Percentiles rank a stretch among this genome's conserved stretches.
These are phyloP conservation scores for Bradynema listronoti DNA, from an alignment of 1,140 invertebrate species.

Conservation along the genomic window DNA sequence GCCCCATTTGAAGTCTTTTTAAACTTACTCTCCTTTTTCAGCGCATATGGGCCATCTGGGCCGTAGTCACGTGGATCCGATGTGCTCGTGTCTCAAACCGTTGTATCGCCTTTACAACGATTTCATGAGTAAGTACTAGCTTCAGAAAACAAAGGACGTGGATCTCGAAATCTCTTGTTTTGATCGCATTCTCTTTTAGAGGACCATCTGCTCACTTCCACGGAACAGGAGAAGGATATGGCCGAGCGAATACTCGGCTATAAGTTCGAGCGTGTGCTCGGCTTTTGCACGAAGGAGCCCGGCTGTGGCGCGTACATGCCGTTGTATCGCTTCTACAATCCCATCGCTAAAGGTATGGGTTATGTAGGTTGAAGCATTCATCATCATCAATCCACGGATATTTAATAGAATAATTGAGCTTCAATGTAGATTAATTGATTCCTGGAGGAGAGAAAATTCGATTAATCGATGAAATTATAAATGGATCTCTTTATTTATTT, in stretches of 20 bases:
- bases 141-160: not conserved
- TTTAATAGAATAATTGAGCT: not conserved
- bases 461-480: constrained; percentile 1
- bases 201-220: constrained; percentile 44
- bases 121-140: constrained; percentile 33
- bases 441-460: not conserved
- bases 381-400: not conserved
- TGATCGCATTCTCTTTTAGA: constrained; percentile 26
- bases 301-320: constrained; percentile 50
- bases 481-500: constrained; percentile 18
- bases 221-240: constrained; percentile 38
- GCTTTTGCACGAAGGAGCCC: constrained; percentile 48
- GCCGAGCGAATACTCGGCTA: constrained; percentile 43
- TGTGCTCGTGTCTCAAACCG: constrained; percentile 38
- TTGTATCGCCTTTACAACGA: constrained; percentile 45
- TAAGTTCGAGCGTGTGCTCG: constrained; percentile 39
- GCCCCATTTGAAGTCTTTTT: not conserved
- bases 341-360: constrained; percentile 43
- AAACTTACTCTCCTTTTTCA: constrained; percentile 18
- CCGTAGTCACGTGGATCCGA: constrained; percentile 28
- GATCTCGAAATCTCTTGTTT: too few relatives aligned
- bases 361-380: not conserved
- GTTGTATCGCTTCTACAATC: constrained; percentile 47
- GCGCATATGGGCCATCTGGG: constrained; percentile 44
- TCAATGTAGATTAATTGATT: not conserved